Evolutionary conservation across 1,140 invertebrate species (phyloP).

Genomic region (Ectropis grisescens): DNA sequence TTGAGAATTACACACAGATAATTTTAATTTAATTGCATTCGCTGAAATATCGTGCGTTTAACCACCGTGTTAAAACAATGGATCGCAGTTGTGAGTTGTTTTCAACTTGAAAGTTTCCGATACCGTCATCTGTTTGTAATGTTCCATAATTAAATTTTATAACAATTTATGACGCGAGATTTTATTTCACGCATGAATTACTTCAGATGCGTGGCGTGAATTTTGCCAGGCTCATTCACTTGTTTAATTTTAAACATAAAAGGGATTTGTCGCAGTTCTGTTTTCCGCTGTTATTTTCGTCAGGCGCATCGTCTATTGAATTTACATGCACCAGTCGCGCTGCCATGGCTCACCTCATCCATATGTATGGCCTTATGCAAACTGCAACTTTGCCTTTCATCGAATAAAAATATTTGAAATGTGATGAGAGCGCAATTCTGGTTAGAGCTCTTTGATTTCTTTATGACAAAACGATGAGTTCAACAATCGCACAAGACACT

Average conservation of each 20-base stretch:
- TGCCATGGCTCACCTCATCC: constrained; percentile 31
- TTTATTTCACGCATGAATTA: constrained; percentile 1
- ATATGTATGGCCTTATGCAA: constrained; percentile 49
- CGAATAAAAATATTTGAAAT: constrained; percentile 31
- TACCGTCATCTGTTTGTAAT: constrained; percentile 1
- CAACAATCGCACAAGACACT: too few relatives aligned
- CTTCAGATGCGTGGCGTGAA: neutral
- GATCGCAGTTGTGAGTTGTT: neutral
- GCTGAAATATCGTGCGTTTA: too few relatives aligned
- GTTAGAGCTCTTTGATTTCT: too few relatives aligned
- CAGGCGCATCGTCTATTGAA: constrained; percentile 29
- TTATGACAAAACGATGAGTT: too few relatives aligned
- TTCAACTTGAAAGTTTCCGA: constrained; percentile 3
- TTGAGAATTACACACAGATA: too few relatives aligned
- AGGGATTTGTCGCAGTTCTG: constrained; percentile 26
- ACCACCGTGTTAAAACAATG: too few relatives aligned
- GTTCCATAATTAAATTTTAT: constrained; percentile 6
- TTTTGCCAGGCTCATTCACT: constrained; percentile 2
- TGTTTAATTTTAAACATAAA: constrained; percentile 30
- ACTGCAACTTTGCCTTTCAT: constrained; percentile 39
- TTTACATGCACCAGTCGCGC: constrained; percentile 33
- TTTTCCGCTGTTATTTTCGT: constrained; percentile 26
- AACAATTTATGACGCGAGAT: constrained; percentile 5
- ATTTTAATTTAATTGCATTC: too few relatives aligned
- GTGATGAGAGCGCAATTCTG: too few relatives aligned